Base-by-base conservation (phyloP, 2,797 vertebrate species). In the Rhinogobio ventralis region DNA sequence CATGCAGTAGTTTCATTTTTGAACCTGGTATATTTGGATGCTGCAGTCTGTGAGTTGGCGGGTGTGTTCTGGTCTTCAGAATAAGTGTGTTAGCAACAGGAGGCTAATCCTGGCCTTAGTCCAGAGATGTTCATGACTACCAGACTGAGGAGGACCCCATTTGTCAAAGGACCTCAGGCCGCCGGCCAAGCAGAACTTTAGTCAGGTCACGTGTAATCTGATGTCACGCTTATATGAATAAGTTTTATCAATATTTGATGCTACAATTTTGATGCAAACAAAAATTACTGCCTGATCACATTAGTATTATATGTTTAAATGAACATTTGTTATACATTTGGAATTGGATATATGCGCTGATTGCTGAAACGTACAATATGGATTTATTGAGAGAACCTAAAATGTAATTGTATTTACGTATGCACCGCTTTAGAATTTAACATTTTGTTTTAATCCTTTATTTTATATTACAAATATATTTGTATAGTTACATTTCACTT, bases 51-150 rank as follows among this genome's bases (percentile, higher is more conserved):
- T 72, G 69, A 28, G n/a, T 49, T 42, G 25, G 51, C 2, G 5
- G 10, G 10, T 55, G 51, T 55, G 51, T 57, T 57, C 33, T 76
- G 51, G 11, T 76, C 33, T 76, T 76, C 30, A 53, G 74, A 76
- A 19, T 39, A 23, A 76, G 7, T 76, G 20, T 14, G 23, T 39
- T 30, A 57, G 53, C 30, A n/a, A 55, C 74, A 39, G 53, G 33
- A 76, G 74, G 74, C 51, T 76, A 33, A 42, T 60, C 51, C 51
- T 57, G 51, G 74, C 51, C 51, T 8, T n/a, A 57, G 46, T 75
- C 49, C 72, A 55, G 49, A 75, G 53, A 76, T 60, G 28, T 57
- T 60, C 53, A 10, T 39, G 51, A 25, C 74, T 57, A 36, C 30
- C 53, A 57, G 53, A 76, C 74, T 39, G 33, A 36, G 46, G 49